Base-by-base conservation (phyloP, 2,888 invertebrate genomes). In the Heteromyza rotundicornis region DNA sequence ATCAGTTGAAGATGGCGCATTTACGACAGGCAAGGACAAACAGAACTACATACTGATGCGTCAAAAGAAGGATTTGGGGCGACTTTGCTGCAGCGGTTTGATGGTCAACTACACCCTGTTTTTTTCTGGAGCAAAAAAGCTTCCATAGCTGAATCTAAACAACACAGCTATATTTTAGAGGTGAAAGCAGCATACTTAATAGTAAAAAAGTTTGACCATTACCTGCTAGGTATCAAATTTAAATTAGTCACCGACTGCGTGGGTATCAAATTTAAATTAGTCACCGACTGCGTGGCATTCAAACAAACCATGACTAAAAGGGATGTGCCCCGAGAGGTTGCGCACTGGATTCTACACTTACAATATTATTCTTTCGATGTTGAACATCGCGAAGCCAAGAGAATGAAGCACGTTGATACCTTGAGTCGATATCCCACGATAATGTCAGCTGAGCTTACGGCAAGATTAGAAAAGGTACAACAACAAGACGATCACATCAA, bases 161-260 rank as follows among this genome's bases (percentile, higher is more conserved):
- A 22, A n/a, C 58, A 58, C 49, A 55, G 54, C 69, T 71, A 72
- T 17, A 67, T 69, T 47, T 35, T 73, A 19, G 70, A 71, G 40
- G 64, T 63, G 2, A 52, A 69, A 12, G 71, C 72, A 1, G 66
- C 73, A 17, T 58, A 69, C n/a, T 52, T 59, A n/a, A 67, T 70
- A 2, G 19, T 70, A 7, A 66, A 68, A 49, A 74, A 69, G 27
- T 75, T 70, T 58, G 54, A 70, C 0, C 59, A 66, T 19, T 74
- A 72, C 70, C 67, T 70, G 1, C 40, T 72, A 0, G 67, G 64
- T 22, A 50, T 51, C 10, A 36, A 17, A 17, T 65, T 64, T 23
- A 62, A 56, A 14, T 35, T 63, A 27, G 54, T 64, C 1, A 60
- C 64, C n/a, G n/a, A n/a, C n/a, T n/a, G n/a, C n/a, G n/a, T n/a